Base-by-base conservation (phyloP, 2,888 invertebrate species). In the Ligdia adustata region DNA sequence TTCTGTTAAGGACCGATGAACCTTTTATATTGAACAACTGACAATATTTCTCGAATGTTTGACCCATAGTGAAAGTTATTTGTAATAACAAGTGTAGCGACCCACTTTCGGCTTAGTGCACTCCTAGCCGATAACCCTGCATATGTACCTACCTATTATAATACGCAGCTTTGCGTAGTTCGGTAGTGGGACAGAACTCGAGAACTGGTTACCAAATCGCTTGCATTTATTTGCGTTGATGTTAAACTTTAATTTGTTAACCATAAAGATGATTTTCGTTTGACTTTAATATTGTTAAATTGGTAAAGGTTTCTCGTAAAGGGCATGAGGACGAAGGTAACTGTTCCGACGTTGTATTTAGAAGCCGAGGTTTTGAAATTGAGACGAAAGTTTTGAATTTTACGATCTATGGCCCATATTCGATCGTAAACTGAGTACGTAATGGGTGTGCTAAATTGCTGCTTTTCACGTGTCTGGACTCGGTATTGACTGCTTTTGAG, bases 271-370 rank as follows among this genome's bases (percentile, higher is more conserved):
- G 9, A 50, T 54, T 60, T 51, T 62, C 2, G 22, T 9, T 29
- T 54, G 44, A 0, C 2, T 4, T 26, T n/a, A 1, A 28, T 45
- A 7, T 38, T 12, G 24, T 32, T 42, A 56, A 48, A 4, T 16
- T 62, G 43, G 66, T 43, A 34, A 45, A 57, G 34, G 48, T 48
- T 45, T 51, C 61, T 62, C 62, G 66, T 66, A 77, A 77, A 77
- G 77, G 77, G 75, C 75, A 77, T 52, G 73, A 65, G 75, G 72
- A 74, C 69, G 66, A 60, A 64, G 66, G 67, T 74, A 73, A 75
- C 74, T 69, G 73, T 75, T 72, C 62, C 57, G 64, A 55, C 53
- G 66, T 63, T 64, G 70, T 72, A 72, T 72, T 75, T 75, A 75
- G 73, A 70, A 60, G 60, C 61, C 51, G 69, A 50, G 57, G 67